Evolutionary conservation across 1,140 invertebrate species (phyloP).

Genomic region (Leptopilina boulardi): DNA sequence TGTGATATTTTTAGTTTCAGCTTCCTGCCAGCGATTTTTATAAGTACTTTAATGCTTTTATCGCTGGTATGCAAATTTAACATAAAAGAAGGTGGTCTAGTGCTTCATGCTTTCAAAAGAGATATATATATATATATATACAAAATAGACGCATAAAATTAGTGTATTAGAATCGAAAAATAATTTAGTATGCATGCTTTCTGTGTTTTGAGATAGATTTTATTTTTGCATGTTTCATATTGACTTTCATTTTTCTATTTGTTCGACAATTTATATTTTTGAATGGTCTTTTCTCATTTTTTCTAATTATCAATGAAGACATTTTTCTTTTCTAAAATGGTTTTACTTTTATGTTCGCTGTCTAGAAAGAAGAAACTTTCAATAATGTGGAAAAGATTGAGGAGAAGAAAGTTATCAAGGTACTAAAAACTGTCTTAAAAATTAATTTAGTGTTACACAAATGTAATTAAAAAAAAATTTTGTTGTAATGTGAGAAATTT

Average conservation of each 20-base stretch:
- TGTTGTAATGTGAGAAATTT: constrained; percentile 41
- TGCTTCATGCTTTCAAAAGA: constrained; percentile 38
- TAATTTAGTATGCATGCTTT: not conserved
- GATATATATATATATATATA: constrained; percentile 22
- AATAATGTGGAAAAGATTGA: constrained; percentile 75
- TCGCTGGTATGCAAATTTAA: constrained; percentile 44
- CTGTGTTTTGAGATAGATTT: not conserved
- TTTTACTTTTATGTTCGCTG: constrained; percentile 41
- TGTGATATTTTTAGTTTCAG: constrained; percentile 8
- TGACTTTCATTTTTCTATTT: constrained; percentile 22
- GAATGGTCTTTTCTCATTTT: not conserved
- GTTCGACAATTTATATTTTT: constrained; percentile 10
- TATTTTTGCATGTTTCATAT: constrained; percentile 18
- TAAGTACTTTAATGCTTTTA: constrained; percentile 38
- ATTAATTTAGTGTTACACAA: too few relatives aligned
- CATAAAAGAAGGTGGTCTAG: constrained; percentile 58
- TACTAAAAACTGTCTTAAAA: constrained; percentile 41
- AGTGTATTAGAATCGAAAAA: too few relatives aligned
- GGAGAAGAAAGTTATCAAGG: constrained; percentile 67
- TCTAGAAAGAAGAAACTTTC: constrained; percentile 74
- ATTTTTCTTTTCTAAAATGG: constrained; percentile 24
- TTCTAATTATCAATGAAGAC: not conserved
- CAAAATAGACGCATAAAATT: constrained; percentile 27
- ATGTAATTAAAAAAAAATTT: constrained; percentile 34
- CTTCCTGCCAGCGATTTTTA: not conserved